Evolutionary conservation across 2,888 invertebrate genomes (phyloP).

Genomic region (Diaphora mendica): DNA sequence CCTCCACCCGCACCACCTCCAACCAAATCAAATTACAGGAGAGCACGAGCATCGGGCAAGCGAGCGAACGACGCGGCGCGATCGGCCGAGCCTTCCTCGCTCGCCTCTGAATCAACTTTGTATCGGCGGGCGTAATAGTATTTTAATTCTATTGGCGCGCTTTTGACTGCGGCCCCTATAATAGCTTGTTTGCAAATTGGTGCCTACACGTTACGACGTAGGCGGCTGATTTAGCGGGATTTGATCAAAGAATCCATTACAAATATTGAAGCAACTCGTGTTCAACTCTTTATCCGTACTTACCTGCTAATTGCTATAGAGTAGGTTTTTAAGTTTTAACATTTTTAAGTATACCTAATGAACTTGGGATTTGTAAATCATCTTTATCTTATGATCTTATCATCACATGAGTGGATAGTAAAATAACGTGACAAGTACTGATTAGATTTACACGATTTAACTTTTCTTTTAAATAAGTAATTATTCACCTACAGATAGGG

Average conservation of each 20-base stretch:
- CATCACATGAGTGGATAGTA: not conserved
- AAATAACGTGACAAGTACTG: not conserved
- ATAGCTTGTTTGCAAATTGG: conserved; percentile 80
- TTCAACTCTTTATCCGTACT: not conserved
- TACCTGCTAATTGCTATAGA: not conserved
- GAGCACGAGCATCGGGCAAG: conserved; percentile 63
- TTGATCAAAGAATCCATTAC: conserved; percentile 42
- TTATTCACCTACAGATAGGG: not conserved
- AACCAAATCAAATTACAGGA: conserved; percentile 85
- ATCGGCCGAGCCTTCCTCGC: conserved; percentile 17
- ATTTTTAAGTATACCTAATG: not conserved
- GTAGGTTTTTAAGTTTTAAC: not conserved
- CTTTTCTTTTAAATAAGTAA: not conserved
- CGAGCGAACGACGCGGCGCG: conserved; percentile 40
- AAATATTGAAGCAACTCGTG: conserved; percentile 34
- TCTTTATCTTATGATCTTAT: not conserved
- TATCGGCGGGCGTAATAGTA: conserved; percentile 83
- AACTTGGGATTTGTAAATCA: not conserved
- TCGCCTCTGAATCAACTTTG: conserved; percentile 78
- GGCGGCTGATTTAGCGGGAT: conserved; percentile 58
- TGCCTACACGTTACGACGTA: conserved; percentile 61
- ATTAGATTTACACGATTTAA: not conserved
- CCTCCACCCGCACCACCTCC: conserved; percentile 69
- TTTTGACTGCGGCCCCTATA: conserved; percentile 74
- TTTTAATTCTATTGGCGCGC: conserved; percentile 84